Percentiles rank a stretch among this genome's conserved stretches.
Conservation (phyloP, 1,140 invertebrate genomes). For the Bursaphelenchus mucronatus region DNA sequence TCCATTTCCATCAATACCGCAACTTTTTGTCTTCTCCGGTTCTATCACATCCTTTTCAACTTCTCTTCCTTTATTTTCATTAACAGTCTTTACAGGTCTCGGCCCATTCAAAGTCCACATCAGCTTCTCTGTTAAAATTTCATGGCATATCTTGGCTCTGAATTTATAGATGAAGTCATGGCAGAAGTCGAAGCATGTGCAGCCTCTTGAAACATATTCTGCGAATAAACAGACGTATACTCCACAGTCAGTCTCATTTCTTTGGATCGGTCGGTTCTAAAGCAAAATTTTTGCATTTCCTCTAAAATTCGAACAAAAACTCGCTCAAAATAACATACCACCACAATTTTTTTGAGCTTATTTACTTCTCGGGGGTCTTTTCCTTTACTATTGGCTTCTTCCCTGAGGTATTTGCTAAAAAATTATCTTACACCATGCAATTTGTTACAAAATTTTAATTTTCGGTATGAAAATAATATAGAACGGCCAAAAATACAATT, state of each 20-base stretch:
- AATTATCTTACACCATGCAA: not conserved
- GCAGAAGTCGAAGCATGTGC: conserved; percentile 1
- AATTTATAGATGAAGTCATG: not conserved
- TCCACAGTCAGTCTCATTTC: conserved; percentile 15
- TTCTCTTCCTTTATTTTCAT: too few relatives aligned
- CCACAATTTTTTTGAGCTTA: not conserved
- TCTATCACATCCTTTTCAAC: too few relatives aligned
- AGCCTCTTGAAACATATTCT: conserved; percentile 3
- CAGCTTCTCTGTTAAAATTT: too few relatives aligned
- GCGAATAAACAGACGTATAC: conserved; percentile 9
- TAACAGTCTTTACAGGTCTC: too few relatives aligned
- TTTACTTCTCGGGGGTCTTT: not conserved
- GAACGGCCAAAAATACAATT: too few relatives aligned
- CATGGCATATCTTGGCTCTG: too few relatives aligned
- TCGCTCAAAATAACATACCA: too few relatives aligned
- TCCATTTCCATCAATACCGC: too few relatives aligned
- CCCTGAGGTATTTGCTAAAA: conserved; percentile 14
- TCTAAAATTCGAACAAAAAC: not conserved
- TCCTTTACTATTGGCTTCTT: conserved; percentile 6
- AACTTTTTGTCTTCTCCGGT: too few relatives aligned
- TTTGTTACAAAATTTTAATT: not conserved
- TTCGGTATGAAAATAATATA: too few relatives aligned
- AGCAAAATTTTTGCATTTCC: not conserved
- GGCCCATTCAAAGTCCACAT: too few relatives aligned
- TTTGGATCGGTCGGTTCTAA: conserved; percentile 10